phyloP scores from a whole-genome alignment of 2,797 vertebrate genomes.

The Sebastolobus altivelis region DNA sequence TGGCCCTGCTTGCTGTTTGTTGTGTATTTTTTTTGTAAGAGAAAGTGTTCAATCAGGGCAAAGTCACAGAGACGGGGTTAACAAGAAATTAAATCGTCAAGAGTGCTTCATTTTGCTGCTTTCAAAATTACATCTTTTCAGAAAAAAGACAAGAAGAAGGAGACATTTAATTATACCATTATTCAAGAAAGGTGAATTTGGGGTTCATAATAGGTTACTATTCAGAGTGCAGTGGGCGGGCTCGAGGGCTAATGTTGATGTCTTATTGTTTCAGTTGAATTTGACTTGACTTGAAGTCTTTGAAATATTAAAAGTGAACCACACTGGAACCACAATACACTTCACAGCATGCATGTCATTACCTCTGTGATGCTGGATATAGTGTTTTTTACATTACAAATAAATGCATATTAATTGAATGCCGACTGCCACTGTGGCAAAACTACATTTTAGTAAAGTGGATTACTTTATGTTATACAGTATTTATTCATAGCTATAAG shows the following conservation, averaged over 20 bases:
- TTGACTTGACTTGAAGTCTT: slow-evolving; percentile 44
- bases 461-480: neutral
- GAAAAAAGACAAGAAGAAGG: slow-evolving; percentile 26
- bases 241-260: slow-evolving; percentile 31
- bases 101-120: slow-evolving; percentile 26
- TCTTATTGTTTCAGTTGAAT: slow-evolving; percentile 39
- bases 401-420: neutral
- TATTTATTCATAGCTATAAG: neutral
- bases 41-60: slow-evolving; percentile 5
- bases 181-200: slow-evolving; percentile 55
- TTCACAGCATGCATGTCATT: slow-evolving; percentile 19
- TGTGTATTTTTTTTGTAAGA: neutral
- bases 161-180: slow-evolving; percentile 58
- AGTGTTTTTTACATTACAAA: neutral
- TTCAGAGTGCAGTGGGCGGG: slow-evolving; percentile 56
- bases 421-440: neutral
- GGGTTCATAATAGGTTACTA: slow-evolving; percentile 41
- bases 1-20: neutral
- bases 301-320: slow-evolving; percentile 35
- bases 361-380: neutral
- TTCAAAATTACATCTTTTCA: slow-evolving; percentile 39
- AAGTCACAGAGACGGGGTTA: slow-evolving; percentile 26
- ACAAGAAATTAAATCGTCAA: slow-evolving; percentile 38
- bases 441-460: neutral
- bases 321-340: slow-evolving; percentile 19